These are phyloP conservation scores for Meda fulgida DNA, from an alignment of 2,797 vertebrate genomes.

Conservation along the genomic window DNA sequence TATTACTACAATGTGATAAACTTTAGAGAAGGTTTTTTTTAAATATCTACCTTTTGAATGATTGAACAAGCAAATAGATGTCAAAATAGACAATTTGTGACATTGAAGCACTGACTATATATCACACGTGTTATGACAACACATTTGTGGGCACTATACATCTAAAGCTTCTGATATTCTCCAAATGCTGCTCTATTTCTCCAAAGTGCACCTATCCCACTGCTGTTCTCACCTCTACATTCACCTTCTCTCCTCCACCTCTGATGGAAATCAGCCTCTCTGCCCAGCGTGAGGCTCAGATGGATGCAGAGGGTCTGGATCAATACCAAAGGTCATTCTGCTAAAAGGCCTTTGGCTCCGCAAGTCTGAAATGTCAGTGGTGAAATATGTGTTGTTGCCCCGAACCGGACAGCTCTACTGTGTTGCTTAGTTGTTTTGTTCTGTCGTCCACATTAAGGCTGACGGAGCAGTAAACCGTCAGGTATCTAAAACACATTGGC, in stretches of 20 bases:
- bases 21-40: no score
- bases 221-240: constrained; percentile 27
- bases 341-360: constrained; percentile 65
- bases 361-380: constrained; percentile 62
- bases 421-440: constrained; percentile 22
- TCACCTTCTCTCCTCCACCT: constrained; percentile 44
- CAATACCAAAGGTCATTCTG: constrained; percentile 66
- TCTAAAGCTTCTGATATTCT: constrained; percentile 9
- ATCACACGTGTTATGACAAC: constrained; percentile 2
- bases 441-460: constrained; percentile 48
- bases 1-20: background rate
- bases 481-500: constrained; percentile 15
- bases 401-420: constrained; percentile 45
- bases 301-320: constrained; percentile 63
- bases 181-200: constrained; percentile 1
- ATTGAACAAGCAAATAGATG: constrained; percentile 5
- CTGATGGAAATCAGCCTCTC: constrained; percentile 60
- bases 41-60: background rate
- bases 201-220: constrained; percentile 20
- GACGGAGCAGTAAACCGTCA: constrained; percentile 59
- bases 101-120: background rate
- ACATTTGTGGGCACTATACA: background rate
- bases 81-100: background rate
- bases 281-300: constrained; percentile 49
- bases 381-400: constrained; percentile 59